Evolutionary conservation across 2,113 vertebrate species (phyloP), one percentile per base, ranked within the genome.

Genomic region (Megaleporinus macrocephalus): DNA sequence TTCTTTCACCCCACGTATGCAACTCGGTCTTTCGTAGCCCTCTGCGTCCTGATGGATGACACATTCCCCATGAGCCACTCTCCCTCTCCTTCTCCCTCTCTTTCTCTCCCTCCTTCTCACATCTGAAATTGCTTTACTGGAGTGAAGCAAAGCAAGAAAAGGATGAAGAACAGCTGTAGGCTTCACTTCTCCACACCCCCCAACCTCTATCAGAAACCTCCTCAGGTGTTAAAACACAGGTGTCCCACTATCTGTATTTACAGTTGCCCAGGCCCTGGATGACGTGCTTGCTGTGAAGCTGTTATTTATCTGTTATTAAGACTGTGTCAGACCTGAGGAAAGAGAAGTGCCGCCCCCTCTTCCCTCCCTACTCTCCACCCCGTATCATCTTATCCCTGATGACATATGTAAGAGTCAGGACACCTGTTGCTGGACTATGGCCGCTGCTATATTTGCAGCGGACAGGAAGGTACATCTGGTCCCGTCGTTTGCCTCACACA

Each of bases 241-340:
- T 65, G 82, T 70, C 62, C 70, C 22, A 14, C 41, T 70, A 29
- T 66, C 76, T 80, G 68, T 85, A 76, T 87, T 82, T 88, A 70
- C 84, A 89, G 84, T 83, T 92, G 86, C 83, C 72, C 82, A 85
- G 18, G 10, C 36, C 11, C 80, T 85, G 85, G 53, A 87, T 84
- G 88, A 87, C 73, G 84, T 83, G 30, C 62, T 79, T 83, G 82
- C 84, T 82, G 73, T 41, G 71, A 53, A 87, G 83, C 87, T 88
- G 75, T 5, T 85, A 87, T 87, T 88, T 85, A 87, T 84, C 86
- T 79, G 57, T 89, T 87, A 76, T 24, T 57, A 62, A 61, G 36
- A 81, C 76, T 75, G 83, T 87, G 89, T 80, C 80, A 89, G 83
- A 83, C 83, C 79, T 82, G 73, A 88, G 83, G 88, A 75, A 80